A percentile compares a stretch with the other conserved stretches of the same genome.
Conservation (phyloP, 1,140 invertebrate genomes). For the Saccostrea cuccullata region DNA sequence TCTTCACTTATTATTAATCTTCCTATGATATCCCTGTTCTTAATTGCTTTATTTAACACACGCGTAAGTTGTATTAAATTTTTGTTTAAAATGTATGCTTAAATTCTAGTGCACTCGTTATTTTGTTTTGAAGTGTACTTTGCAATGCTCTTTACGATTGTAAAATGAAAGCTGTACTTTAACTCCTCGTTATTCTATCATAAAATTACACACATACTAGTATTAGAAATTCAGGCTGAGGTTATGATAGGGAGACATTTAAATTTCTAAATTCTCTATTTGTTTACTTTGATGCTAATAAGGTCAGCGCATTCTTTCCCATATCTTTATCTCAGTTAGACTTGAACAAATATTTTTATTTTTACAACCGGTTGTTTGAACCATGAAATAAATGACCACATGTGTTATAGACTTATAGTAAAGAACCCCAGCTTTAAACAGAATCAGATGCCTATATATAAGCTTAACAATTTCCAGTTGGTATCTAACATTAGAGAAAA, state of each 20-base stretch:
- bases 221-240: neutral
- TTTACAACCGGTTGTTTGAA: neutral
- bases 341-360: constrained; percentile 13
- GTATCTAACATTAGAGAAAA: neutral
- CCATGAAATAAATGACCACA: neutral
- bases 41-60: no score
- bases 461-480: neutral
- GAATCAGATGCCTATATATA: neutral
- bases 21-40: no score
- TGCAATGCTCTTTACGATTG: neutral
- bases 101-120: no score
- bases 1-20: no score
- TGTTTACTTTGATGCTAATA: constrained; percentile 8
- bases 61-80: no score
- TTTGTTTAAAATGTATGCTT: no score
- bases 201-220: neutral
- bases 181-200: neutral
- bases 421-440: neutral
- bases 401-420: neutral
- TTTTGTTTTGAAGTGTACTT: neutral
- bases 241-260: neutral
- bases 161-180: neutral
- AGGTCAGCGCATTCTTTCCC: neutral
- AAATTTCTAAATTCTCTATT: neutral
- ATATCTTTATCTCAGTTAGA: neutral